Percentiles rank a stretch among this genome's conserved stretches.
Conservation (phyloP, 1,140 invertebrate genomes). For the Drusus annulatus region DNA sequence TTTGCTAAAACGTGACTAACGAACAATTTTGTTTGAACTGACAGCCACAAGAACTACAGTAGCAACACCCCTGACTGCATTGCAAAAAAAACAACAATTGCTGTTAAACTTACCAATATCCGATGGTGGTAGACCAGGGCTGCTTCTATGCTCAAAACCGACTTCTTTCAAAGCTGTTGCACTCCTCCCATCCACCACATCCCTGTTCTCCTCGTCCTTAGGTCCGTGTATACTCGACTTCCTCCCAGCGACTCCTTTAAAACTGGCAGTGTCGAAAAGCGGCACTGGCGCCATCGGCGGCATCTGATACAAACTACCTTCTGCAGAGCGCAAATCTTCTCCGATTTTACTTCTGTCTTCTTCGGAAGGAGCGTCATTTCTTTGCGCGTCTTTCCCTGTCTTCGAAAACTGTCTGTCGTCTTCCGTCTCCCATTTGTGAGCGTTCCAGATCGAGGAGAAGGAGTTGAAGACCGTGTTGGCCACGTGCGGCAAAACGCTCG, state of each 20-base stretch:
- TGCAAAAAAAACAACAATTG: no score
- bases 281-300: slow-evolving; percentile 27
- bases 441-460: slow-evolving; percentile 71
- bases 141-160: slow-evolving; percentile 5
- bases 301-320: neutral
- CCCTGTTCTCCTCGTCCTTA: slow-evolving; percentile 4
- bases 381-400: neutral
- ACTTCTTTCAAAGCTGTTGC: neutral
- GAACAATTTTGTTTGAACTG: no score
- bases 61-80: no score
- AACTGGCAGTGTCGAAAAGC: slow-evolving; percentile 29
- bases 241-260: neutral
- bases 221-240: neutral
- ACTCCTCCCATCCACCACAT: slow-evolving; percentile 14
- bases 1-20: no score
- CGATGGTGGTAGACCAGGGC: neutral
- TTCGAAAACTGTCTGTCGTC: slow-evolving; percentile 10
- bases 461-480: slow-evolving; percentile 74
- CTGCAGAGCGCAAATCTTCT: slow-evolving; percentile 1
- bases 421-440: slow-evolving; percentile 26
- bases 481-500: slow-evolving; percentile 70
- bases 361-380: neutral
- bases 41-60: no score
- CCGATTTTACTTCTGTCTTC: slow-evolving; percentile 4
- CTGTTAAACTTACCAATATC: slow-evolving; percentile 20